These are phyloP conservation scores for Calonectris borealis DNA, from an alignment of 2,113 vertebrate genomes.

Conservation along the genomic window DNA sequence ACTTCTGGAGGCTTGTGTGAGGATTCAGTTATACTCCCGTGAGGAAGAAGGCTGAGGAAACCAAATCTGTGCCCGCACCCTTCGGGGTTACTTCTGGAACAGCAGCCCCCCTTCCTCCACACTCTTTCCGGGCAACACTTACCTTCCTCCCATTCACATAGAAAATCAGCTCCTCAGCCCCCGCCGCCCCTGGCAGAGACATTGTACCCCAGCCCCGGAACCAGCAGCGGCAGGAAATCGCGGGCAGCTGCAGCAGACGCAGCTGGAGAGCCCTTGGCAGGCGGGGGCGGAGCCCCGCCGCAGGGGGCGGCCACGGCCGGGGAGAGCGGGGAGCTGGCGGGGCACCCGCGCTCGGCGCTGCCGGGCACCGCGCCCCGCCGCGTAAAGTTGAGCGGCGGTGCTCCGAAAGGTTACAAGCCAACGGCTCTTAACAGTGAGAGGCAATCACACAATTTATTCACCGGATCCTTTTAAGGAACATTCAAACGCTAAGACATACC, in stretches of 20 bases:
- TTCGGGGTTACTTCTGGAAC: not conserved
- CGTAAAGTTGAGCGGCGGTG: too few species aligned
- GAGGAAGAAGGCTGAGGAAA: not conserved
- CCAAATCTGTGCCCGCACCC: not conserved
- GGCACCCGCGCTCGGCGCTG: too few species aligned
- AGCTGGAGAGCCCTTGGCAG: rapidly evolving
- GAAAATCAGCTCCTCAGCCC: constrained; percentile 19
- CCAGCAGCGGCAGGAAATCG: rapidly evolving
- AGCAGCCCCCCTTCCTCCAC: not conserved
- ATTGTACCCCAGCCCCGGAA: rapidly evolving
- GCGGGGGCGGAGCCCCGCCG: not conserved
- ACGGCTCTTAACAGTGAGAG: rapidly evolving
- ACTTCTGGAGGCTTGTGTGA: not conserved
- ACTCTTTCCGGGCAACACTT: not conserved
- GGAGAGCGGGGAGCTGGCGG: not conserved
- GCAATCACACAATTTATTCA: rapidly evolving
- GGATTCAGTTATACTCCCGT: not conserved
- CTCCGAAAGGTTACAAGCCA: rapidly evolving
- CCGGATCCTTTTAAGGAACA: too few species aligned
- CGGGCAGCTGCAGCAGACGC: rapidly evolving
- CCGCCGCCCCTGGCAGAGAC: not conserved
- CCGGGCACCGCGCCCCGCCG: not conserved
- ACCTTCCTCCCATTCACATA: constrained; percentile 64
- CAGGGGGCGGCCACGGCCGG: too few species aligned
- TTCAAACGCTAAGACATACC: too few species aligned